These are phyloP conservation scores for Stratiomys singularior DNA, from an alignment of 2,888 invertebrate species.

Conservation along the genomic window DNA sequence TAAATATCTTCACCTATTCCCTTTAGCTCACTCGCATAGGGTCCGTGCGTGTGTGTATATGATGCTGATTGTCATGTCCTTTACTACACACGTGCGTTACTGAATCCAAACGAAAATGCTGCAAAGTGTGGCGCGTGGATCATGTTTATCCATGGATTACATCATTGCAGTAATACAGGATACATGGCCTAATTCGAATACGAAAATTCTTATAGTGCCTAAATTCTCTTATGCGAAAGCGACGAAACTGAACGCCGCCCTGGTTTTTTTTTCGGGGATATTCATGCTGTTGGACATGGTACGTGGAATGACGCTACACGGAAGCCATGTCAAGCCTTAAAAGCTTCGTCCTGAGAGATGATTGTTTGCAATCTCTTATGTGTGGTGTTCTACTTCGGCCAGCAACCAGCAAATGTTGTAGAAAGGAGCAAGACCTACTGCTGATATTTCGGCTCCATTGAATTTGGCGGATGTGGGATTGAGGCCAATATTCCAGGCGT, in stretches of 20 bases:
- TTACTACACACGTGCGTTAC: no score
- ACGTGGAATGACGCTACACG: no score
- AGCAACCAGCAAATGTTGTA: no score
- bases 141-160: slow-evolving; percentile 6
- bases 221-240: not conserved
- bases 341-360: not conserved
- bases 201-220: not conserved
- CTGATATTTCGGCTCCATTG: not conserved
- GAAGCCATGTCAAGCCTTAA: not conserved
- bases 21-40: no score
- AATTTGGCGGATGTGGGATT: not conserved
- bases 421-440: not conserved
- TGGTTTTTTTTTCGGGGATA: no score
- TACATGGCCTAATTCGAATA: not conserved
- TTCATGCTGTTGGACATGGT: no score
- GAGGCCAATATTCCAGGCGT: not conserved
- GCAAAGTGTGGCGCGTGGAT: slow-evolving; percentile 1
- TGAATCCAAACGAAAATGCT: not conserved
- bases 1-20: no score
- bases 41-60: no score
- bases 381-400: not conserved
- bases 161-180: not conserved
- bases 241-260: no score
- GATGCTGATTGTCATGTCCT: no score
- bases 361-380: slow-evolving; percentile 1